Base-by-base conservation (phyloP, 92 coral and sea anemone genomes). In the Epizoanthus rinbou region DNA sequence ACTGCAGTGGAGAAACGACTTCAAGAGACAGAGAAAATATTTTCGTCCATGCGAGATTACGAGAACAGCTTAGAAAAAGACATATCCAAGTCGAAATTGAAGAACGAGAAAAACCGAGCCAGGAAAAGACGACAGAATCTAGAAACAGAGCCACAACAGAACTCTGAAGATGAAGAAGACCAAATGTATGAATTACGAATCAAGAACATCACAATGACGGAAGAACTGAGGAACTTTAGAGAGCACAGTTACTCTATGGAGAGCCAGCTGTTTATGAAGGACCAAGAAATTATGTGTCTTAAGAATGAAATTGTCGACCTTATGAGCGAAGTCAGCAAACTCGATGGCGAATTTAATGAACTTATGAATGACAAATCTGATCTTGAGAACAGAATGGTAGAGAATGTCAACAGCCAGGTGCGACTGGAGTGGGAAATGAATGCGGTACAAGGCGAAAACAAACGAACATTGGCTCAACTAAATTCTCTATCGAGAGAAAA, bases 271-370 rank as follows among this genome's bases (percentile, higher is more conserved):
- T 83, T 89, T 47, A 75, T 74, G 66, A 93, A 91, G 35, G 98
- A 93, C 31, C 93, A 91, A 52, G 98, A 93, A 82, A 91, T 93
- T 50, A 25, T 93, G 37, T 69, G 87, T 56, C 82, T 93, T 41
- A 91, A 92, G 86, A 93, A 93, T 62, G 95, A 91, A 62, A 82
- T 89, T 14, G 98, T 93, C 21, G 98, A 93, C 80, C 86, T 91
- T 22, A 91, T 88, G 92, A 89, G 98, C 39, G 98, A 93, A 45
- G 89, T 93, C 10, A 83, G 93, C 53, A 93, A 91, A 71, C 69
- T 93, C 24, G 89, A 90, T 84, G 67, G 47, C 24, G 95, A 93
- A 70, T 88, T 84, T 54, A 90, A 87, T 45, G 93, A 93, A 5
- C 72, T 84, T 22, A 59, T 67, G 6, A 56, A 60, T 19, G 74